Evolutionary conservation across 2,888 invertebrate species (phyloP).

Genomic region (Synergus gifuensis): DNA sequence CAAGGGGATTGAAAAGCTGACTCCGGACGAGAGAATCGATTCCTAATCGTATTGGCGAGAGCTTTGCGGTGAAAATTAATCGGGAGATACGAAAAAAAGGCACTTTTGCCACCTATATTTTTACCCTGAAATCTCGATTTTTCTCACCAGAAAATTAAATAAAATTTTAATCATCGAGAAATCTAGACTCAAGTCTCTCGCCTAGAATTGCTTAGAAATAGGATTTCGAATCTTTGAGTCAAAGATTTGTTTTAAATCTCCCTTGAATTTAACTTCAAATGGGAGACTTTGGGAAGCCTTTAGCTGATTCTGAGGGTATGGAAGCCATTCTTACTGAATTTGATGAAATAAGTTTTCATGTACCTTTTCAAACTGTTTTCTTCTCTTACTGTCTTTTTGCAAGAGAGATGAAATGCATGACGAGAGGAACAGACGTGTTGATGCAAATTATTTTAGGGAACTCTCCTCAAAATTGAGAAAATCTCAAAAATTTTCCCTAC

Average conservation of each 20-base stretch:
- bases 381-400: not conserved
- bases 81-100: not conserved
- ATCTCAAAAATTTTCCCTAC: conserved; percentile 27
- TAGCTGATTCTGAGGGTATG: not conserved
- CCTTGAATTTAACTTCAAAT: not conserved
- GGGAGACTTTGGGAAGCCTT: not conserved
- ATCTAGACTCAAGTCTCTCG: not conserved
- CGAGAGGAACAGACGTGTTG: conserved; percentile 44
- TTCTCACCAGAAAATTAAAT: not conserved
- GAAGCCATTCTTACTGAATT: not conserved
- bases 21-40: conserved; percentile 33
- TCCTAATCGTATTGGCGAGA: conserved; percentile 25
- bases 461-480: not conserved
- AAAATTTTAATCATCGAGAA: not conserved
- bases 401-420: conserved; percentile 44
- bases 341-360: not conserved
- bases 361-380: not conserved
- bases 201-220: not conserved
- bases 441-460: not conserved
- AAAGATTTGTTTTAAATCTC: not conserved
- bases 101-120: not conserved
- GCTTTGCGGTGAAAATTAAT: conserved; percentile 34
- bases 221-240: not conserved
- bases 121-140: not conserved
- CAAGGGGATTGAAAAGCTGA: conserved; percentile 33